Conservation (phyloP, 2,888 invertebrate genomes). For the Allolobophora icterica region DNA sequence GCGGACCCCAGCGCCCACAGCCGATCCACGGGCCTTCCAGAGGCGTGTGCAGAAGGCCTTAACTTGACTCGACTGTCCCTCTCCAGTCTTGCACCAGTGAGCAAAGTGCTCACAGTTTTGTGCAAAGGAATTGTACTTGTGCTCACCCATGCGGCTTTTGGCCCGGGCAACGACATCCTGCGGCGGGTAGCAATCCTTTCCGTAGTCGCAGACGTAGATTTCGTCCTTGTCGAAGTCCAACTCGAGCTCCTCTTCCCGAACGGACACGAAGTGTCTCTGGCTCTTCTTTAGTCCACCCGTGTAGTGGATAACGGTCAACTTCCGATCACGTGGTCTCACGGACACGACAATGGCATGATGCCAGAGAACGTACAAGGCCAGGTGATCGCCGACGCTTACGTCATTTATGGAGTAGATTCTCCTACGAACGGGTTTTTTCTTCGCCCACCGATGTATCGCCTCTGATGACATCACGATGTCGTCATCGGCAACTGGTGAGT, state of each 20-base stretch:
- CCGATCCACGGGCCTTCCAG: constrained; percentile 19
- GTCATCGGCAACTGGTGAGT: background rate
- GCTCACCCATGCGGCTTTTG: background rate
- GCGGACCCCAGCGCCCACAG: background rate
- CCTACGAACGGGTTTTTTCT: background rate
- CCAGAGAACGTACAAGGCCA: constrained; percentile 19
- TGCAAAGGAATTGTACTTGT: background rate
- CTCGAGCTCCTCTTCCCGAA: constrained; percentile 18
- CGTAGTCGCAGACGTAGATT: constrained; percentile 12
- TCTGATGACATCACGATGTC: background rate
- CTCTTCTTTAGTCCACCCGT: background rate
- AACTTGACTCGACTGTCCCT: background rate
- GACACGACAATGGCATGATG: constrained; percentile 2
- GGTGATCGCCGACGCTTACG: constrained; percentile 9
- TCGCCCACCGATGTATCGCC: background rate
- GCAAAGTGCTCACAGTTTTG: constrained; percentile 21
- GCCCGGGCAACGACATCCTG: background rate
- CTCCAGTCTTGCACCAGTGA: constrained; percentile 20
- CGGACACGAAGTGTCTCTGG: background rate
- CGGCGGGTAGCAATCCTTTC: background rate
- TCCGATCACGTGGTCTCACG: constrained; percentile 20
- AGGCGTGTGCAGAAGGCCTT: background rate
- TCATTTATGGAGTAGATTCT: background rate
- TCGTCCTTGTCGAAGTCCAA: background rate
- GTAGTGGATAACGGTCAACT: constrained; percentile 19